Base-by-base conservation (phyloP, 2,797 vertebrate species). In the Malacoctenus gilli region DNA sequence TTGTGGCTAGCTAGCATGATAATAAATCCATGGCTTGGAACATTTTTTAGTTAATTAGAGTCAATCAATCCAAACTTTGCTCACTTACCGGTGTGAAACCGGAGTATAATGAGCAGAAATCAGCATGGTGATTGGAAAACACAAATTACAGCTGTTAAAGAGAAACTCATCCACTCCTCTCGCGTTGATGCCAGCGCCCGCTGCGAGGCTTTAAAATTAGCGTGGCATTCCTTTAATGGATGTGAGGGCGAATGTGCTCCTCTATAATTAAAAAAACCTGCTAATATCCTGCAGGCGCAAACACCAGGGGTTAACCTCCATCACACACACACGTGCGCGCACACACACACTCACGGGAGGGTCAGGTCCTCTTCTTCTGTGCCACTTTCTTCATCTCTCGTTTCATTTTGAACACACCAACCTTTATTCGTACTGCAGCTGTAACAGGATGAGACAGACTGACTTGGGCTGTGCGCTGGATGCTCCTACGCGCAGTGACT, bases 41-140 rank as follows among this genome's bases (percentile, higher is more conserved):
- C 95, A 95, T 95, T 95, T 97, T 97, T 98, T 96, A 96, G 95
- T 98, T 99, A 99, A 99, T 99, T 99, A 98, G 96, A 99, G 96
- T 99, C 97, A 98, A 98, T 99, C 97, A 98, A 98, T 98, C 96
- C 96, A 96, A 98, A 98, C 95, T 98, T 97, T 96, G 94, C 95
- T 96, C 96, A 98, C 94, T 97, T 98, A 97, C 95, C 97, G 95
- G 96, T 96, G 96, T 98, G 96, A 97, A 97, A 97, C 96, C 95
- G 93, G 94, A 95, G 95, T 95, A 97, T 98, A 99, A 99, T 99
- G 97, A 99, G 96, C 94, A 95, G 95, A 95, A 98, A 95, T 98
- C 94, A 91, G 94, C 91, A 91, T 96, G 95, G 96, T 97, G 96
- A 98, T 98, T 96, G 96, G 95, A 95, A 98, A 97, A 98, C 94